These are phyloP conservation scores for Eciton burchellii DNA, from an alignment of 1,140 invertebrate genomes.

Conservation along the genomic window DNA sequence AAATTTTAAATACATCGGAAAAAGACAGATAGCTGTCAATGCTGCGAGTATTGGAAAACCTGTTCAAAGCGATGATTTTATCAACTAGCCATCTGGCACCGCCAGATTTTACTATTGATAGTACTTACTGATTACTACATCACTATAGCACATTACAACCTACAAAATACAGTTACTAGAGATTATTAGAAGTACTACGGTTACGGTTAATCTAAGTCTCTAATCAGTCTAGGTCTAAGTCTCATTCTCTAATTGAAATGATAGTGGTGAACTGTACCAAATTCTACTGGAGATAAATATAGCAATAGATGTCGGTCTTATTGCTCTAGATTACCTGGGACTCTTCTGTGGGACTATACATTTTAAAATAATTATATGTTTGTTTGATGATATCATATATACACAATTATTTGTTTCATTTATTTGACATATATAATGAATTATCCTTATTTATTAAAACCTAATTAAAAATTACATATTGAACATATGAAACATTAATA, in stretches of 20 bases:
- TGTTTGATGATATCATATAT: not conserved
- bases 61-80: constrained; percentile 90
- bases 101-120: constrained; percentile 87
- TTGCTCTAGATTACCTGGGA: constrained; percentile 93
- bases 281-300: constrained; percentile 94
- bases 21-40: constrained; percentile 89
- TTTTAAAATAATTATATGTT: constrained; percentile 86
- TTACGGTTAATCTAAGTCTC: no score
- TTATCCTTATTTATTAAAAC: no score
- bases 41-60: constrained; percentile 84
- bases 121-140: no score
- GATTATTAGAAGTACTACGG: no score
- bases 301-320: constrained; percentile 95
- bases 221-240: no score
- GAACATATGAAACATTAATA: not conserved
- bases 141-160: constrained; percentile 87
- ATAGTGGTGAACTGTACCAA: constrained; percentile 87
- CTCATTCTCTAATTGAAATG: constrained; percentile 87
- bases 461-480: not conserved
- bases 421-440: no score
- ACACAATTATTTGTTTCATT: no score
- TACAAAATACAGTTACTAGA: constrained; percentile 82
- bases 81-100: constrained; percentile 93
- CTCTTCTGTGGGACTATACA: constrained; percentile 94
- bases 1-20: constrained; percentile 95